Evolutionary conservation across 2,888 invertebrate genomes (phyloP).

Genomic region (Eupithecia dodoneata): DNA sequence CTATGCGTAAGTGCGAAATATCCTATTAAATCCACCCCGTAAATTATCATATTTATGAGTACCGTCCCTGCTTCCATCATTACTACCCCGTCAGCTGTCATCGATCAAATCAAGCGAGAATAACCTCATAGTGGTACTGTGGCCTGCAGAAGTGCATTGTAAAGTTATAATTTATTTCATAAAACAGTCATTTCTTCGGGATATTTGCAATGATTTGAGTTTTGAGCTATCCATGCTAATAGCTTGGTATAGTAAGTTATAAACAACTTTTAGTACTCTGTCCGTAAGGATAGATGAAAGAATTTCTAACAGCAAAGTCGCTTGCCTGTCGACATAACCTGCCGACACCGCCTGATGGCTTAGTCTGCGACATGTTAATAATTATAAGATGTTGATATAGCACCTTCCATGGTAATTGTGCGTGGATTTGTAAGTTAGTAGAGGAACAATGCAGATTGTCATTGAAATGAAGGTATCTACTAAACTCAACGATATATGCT

Average conservation of each 20-base stretch:
- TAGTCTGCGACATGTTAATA: no score
- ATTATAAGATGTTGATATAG: no score
- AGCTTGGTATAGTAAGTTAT: no score
- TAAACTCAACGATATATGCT: neutral
- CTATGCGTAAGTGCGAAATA: constrained; percentile 14
- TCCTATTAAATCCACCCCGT: constrained; percentile 22
- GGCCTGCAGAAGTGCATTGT: constrained; percentile 1
- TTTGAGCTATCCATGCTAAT: no score
- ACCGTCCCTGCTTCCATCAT: constrained; percentile 18
- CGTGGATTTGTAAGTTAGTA: neutral
- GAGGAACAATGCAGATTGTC: neutral
- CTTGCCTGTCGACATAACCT: no score
- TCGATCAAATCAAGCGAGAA: constrained; percentile 23
- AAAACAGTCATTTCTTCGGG: no score
- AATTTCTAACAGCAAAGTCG: no score
- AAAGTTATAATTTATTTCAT: neutral
- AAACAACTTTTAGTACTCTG: neutral
- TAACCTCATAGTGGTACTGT: constrained; percentile 12
- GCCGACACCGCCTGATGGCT: no score
- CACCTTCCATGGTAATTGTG: no score
- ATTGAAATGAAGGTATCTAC: neutral
- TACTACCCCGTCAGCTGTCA: constrained; percentile 30
- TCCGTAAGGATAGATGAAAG: neutral
- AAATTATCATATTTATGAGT: constrained; percentile 31
- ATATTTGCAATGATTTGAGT: no score